Base-by-base conservation (phyloP, 2,888 invertebrate species). In the Eupithecia vulgata region DNA sequence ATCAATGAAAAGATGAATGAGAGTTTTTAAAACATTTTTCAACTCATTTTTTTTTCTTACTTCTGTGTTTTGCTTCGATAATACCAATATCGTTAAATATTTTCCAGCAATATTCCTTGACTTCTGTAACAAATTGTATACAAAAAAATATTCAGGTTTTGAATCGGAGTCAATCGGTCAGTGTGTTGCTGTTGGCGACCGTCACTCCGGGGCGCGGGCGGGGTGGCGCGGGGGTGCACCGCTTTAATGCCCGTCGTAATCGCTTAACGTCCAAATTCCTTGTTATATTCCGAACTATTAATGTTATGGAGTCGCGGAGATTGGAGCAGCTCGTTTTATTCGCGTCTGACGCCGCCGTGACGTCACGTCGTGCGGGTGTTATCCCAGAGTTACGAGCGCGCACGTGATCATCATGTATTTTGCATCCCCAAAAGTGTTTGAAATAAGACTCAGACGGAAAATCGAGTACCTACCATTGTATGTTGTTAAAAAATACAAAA, bases 281-380 rank as follows among this genome's bases (percentile, higher is more conserved):
- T 67, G 64, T 73, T 45, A 74, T 35, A 61, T 74, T 69, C 72
- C 71, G 52, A 74, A 74, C 74, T 73, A 76, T 76, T 76, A 71
- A 76, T 71, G 72, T 73, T 74, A 74, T 71, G 70, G 67, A 74
- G 71, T 66, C 72, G 67, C 48, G 45, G 34, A 66, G 62, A 68
- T 72, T 52, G 42, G 52, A 71, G 61, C 40, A 71, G 45, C 67
- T 64, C 65, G 52, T 76, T 76, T 74, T 72, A 76, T 72, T 68
- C 15, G 61, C 65, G 73, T 70, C 72, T 74, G 74, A 61, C 68
- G 72, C 72, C 72, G 59, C 42, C 30, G 45, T 65, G 52, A 72
- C 42, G 57, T 65, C 68, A 64, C 64, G 52, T 68, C n/a, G 64
- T 21, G 72, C 72, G 30, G 64, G 34, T 40, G 57, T 65, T 57